These are phyloP conservation scores for Coregonus suidteri DNA, from an alignment of 2,797 vertebrate genomes.

Conservation along the genomic window DNA sequence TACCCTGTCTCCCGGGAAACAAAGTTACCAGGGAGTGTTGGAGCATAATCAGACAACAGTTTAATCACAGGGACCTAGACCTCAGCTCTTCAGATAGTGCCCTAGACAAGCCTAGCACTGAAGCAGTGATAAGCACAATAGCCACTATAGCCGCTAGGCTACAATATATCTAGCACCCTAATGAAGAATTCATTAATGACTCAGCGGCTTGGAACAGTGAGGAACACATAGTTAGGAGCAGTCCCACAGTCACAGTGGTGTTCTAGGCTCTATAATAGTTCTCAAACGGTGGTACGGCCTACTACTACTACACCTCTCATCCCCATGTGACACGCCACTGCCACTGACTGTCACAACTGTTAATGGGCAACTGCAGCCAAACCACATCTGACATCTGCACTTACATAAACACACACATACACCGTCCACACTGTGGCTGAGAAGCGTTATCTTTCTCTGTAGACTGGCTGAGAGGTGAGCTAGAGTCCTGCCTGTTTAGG, in stretches of 20 bases:
- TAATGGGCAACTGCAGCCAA: conserved; percentile 12
- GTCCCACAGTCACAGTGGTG: conserved; percentile 9
- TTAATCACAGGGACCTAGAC: not conserved
- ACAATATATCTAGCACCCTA: conserved; percentile 5
- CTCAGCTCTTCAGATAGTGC: not conserved
- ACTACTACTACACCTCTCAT: too few species aligned
- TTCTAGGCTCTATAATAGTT: not conserved
- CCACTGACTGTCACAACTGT: conserved; percentile 6
- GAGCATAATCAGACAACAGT: conserved; percentile 21
- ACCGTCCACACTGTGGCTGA: not conserved
- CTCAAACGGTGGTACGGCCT: not conserved
- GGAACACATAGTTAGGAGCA: conserved; percentile 13
- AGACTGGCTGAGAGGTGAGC: not conserved
- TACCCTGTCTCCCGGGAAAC: conserved; percentile 14
- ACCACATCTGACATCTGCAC: conserved; percentile 25
- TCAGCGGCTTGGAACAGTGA: conserved; percentile 22
- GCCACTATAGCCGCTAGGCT: not conserved
- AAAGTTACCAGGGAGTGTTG: conserved; percentile 26
- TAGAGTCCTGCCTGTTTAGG: not conserved
- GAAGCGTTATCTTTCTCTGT: not conserved
- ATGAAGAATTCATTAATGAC: conserved; percentile 26
- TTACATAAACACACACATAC: too few species aligned
- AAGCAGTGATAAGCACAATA: not conserved
- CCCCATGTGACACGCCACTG: not conserved
- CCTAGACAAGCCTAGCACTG: not conserved